Evolutionary conservation across 2,113 vertebrate genomes (phyloP).

Genomic region (Sapayoa aenigma): DNA sequence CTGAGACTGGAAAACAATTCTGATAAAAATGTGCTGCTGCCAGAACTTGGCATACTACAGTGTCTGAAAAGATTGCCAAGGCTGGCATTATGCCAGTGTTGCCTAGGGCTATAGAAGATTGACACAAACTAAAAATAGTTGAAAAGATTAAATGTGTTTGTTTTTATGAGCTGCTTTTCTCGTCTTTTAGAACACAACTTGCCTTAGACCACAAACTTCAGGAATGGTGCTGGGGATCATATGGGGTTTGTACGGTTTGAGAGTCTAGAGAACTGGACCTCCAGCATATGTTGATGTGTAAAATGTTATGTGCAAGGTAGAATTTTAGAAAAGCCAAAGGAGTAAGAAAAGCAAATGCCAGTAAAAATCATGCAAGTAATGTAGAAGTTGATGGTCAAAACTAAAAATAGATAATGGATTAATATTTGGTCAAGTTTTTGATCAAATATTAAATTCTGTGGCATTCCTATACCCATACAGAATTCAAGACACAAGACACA

Average conservation of each 20-base stretch:
- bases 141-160: conserved; percentile 49
- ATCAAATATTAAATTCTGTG: neutral
- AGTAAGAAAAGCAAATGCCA: neutral
- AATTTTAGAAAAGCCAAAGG: neutral
- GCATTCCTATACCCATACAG: neutral
- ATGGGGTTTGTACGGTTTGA: neutral
- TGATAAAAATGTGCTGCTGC: conserved; percentile 61
- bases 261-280: neutral
- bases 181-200: neutral
- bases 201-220: neutral
- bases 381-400: neutral
- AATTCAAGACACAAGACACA: neutral
- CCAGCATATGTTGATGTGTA: neutral
- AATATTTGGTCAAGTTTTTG: neutral
- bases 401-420: neutral
- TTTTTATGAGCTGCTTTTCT: neutral
- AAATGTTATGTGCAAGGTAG: neutral
- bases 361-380: neutral
- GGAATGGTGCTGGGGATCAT: neutral
- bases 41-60: conserved; percentile 65
- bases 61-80: conserved; percentile 62
- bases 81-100: conserved; percentile 60
- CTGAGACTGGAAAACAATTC: conserved; percentile 60
- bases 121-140: conserved; percentile 63
- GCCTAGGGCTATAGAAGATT: conserved; percentile 51